These are phyloP conservation scores for Acrocephalus scirpaceus DNA, from an alignment of 2,797 vertebrate genomes.

Conservation along the genomic window DNA sequence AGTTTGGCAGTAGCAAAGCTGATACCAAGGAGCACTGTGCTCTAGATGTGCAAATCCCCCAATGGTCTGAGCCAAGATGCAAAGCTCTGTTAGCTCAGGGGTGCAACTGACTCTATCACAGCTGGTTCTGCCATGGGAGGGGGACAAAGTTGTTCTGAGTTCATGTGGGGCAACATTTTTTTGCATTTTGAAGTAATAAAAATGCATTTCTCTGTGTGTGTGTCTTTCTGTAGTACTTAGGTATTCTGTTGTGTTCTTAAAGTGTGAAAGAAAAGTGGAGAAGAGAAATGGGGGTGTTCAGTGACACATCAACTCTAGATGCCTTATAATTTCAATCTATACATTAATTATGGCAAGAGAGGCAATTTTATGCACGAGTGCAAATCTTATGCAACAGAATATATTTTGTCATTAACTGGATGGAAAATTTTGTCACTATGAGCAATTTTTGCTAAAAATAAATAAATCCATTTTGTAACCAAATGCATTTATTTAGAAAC, in stretches of 20 bases:
- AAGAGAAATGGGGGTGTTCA: neutral
- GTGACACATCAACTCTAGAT: neutral
- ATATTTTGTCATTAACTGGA: conserved; percentile 47
- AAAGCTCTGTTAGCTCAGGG: neutral
- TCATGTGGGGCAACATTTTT: neutral
- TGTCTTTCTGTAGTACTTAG: neutral
- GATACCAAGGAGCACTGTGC: neutral
- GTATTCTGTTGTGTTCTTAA: neutral
- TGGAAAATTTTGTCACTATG: conserved; percentile 57
- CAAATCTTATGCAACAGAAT: conserved; percentile 33
- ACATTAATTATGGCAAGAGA: neutral
- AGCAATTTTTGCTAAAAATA: conserved; percentile 65
- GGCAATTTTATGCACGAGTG: conserved; percentile 6
- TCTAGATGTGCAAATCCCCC: neutral
- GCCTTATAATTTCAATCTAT: conserved; percentile 9
- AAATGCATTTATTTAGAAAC: conserved; percentile 68
- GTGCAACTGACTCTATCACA: neutral
- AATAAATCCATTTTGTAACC: conserved; percentile 58
- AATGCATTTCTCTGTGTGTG: neutral
- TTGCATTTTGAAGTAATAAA: neutral
- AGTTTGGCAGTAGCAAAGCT: neutral
- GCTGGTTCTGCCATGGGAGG: neutral
- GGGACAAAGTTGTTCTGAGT: neutral
- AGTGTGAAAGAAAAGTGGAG: neutral
- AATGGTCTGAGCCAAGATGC: neutral